Conservation (phyloP, 2,113 vertebrate genomes). For the Lota lota region DNA sequence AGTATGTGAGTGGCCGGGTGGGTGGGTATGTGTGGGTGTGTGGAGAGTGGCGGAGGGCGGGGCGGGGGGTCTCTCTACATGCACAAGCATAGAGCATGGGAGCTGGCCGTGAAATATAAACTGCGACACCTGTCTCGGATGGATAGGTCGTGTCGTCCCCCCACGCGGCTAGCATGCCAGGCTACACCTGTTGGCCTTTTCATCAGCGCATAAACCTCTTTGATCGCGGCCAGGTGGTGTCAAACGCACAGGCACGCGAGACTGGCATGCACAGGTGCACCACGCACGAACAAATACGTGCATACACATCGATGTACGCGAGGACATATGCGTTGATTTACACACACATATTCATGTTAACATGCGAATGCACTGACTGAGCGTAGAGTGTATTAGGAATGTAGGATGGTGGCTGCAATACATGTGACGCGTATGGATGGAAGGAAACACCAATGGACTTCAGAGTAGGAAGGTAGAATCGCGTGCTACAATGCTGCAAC, state of each 20-base stretch:
- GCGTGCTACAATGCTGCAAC: too few species aligned
- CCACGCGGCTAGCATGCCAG: conserved; percentile 70
- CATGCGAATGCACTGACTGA: background rate
- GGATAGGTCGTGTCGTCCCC: conserved; percentile 62
- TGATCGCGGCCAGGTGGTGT: conserved; percentile 83
- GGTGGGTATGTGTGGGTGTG: too few species aligned
- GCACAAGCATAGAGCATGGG: too few species aligned
- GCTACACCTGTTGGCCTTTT: conserved; percentile 80
- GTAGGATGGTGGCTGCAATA: too few species aligned
- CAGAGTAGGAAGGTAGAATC: too few species aligned
- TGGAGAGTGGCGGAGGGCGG: too few species aligned
- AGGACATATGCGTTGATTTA: background rate
- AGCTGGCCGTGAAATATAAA: conserved; percentile 80
- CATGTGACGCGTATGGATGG: too few species aligned
- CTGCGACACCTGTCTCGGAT: conserved; percentile 81
- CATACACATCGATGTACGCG: background rate
- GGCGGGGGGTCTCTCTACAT: too few species aligned
- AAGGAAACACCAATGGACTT: too few species aligned
- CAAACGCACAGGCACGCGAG: conserved; percentile 60
- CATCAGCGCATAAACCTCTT: conserved; percentile 61
- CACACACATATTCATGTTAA: conserved; percentile 3
- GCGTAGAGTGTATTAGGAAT: too few species aligned
- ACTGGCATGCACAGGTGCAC: background rate
- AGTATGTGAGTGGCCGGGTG: conserved; percentile 46
- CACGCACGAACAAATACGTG: background rate